Percentiles rank a stretch among this genome's conserved stretches.
phyloP scores from a whole-genome alignment of 2,113 vertebrate species.

The Xiphias gladius region DNA sequence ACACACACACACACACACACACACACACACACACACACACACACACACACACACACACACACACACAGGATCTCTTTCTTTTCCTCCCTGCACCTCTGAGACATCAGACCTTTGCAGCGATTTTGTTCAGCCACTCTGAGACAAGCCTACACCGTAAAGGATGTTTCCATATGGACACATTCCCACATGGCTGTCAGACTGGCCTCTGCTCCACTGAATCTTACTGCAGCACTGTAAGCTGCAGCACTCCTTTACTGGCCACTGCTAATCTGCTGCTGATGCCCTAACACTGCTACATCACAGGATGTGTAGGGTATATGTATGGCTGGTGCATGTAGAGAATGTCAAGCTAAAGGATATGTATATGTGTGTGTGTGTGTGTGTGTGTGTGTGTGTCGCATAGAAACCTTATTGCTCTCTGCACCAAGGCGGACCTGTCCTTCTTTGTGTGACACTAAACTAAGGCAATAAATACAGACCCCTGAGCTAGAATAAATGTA shows the following conservation, averaged over 20 bases:
- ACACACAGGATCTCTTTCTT: conserved; percentile 36
- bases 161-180: conserved; percentile 61
- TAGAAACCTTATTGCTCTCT: conserved; percentile 64
- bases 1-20: conserved; percentile 38
- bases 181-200: conserved; percentile 58
- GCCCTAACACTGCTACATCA: conserved; percentile 32
- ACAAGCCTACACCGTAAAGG: conserved; percentile 59
- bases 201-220: conserved; percentile 34
- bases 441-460: conserved; percentile 68
- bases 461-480: conserved; percentile 74
- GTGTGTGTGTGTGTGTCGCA: conserved; percentile 23
- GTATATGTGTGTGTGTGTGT: conserved; percentile 20
- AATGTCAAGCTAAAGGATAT: conserved; percentile 48
- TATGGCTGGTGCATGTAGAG: conserved; percentile 28
- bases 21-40: conserved; percentile 41
- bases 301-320: conserved; percentile 39
- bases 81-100: conserved; percentile 46
- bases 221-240: conserved; percentile 56
- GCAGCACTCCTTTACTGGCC: conserved; percentile 38
- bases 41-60: conserved; percentile 43
- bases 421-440: conserved; percentile 61
- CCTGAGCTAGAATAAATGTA: conserved; percentile 70
- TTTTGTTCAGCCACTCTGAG: conserved; percentile 56
- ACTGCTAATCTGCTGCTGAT: conserved; percentile 19
- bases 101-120: conserved; percentile 62